phyloP scores from a whole-genome alignment of 2,113 vertebrate species.

The Hystrix brachyura region DNA sequence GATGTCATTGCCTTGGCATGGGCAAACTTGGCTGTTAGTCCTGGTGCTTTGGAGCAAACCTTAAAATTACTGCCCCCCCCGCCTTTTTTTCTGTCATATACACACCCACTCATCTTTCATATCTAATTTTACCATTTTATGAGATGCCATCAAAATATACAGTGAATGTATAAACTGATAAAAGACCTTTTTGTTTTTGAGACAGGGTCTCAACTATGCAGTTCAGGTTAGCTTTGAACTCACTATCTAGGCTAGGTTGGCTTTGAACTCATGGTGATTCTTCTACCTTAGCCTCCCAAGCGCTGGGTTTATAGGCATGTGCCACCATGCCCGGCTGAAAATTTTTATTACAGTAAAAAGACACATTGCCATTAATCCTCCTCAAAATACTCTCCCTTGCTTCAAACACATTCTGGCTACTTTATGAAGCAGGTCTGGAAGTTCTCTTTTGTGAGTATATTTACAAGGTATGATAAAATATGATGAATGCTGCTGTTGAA shows the following conservation, averaged over 20 bases:
- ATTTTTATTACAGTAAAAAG: neutral
- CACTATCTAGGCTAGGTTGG: no score
- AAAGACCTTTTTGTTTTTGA: neutral
- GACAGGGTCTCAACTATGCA: no score
- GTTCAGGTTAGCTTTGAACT: no score
- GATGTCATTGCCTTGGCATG: conserved; percentile 51
- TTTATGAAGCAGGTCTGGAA: neutral
- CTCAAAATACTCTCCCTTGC: neutral
- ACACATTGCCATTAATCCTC: neutral
- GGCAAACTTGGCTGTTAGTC: conserved; percentile 28
- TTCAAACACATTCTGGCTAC: neutral
- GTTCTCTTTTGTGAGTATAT: neutral
- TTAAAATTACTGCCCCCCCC: neutral
- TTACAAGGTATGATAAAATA: neutral
- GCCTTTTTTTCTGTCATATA: neutral
- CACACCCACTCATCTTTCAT: neutral
- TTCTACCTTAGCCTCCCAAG: no score
- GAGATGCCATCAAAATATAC: neutral
- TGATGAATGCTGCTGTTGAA: neutral
- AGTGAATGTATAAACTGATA: neutral
- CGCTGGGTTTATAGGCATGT: no score
- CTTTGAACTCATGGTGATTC: no score
- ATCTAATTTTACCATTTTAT: neutral
- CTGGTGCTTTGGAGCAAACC: neutral
- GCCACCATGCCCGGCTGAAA: no score